Evolutionary conservation across 2,888 invertebrate species (phyloP).

Genomic region (Platycnemis pennipes): DNA sequence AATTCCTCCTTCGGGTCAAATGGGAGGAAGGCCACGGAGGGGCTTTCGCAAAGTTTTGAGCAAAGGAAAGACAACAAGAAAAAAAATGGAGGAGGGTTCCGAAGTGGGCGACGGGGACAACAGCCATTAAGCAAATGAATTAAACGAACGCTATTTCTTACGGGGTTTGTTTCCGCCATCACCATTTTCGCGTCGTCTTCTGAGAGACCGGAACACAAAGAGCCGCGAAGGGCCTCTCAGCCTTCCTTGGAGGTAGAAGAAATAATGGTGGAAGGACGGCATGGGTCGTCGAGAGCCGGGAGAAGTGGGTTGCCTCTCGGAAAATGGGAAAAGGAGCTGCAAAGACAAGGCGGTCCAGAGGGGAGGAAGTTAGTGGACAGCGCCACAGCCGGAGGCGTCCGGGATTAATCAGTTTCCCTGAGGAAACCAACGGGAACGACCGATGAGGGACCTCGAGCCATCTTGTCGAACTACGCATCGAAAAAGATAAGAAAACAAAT

Average conservation of each 20-base stretch:
- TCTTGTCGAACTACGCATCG: background rate
- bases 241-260: background rate
- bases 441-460: background rate
- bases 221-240: background rate
- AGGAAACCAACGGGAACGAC: background rate
- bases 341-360: background rate
- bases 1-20: background rate
- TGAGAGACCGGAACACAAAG: background rate
- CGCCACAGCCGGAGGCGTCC: background rate
- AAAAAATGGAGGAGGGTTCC: no score
- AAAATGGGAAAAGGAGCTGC: background rate
- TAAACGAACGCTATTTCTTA: background rate
- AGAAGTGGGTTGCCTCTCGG: background rate
- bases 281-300: background rate
- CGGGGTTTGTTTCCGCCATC: background rate
- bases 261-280: background rate
- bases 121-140: conserved; percentile 15
- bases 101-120: background rate
- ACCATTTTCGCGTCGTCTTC: background rate
- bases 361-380: background rate
- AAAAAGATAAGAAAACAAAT: background rate
- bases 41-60: background rate
- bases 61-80: background rate
- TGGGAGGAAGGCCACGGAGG: background rate
- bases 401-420: background rate